Conservation (phyloP, 2,113 vertebrate genomes). For the Podocnemis expansa region DNA sequence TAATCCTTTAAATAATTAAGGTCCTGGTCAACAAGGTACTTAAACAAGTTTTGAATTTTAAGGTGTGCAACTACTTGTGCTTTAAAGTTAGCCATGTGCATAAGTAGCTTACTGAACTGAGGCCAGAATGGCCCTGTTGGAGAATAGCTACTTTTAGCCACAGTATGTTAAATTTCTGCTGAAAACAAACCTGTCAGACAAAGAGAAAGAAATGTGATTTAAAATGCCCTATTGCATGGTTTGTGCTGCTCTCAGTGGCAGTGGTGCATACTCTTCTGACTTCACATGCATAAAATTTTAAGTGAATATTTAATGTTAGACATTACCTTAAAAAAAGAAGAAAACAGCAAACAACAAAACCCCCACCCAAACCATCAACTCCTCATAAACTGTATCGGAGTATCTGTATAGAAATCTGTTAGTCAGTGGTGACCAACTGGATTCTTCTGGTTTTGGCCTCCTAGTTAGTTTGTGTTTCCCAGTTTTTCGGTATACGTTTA, state of each 20-base stretch:
- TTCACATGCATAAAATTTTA: background rate
- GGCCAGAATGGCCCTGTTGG: constrained; percentile 2
- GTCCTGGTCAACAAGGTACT: background rate
- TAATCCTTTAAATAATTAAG: background rate
- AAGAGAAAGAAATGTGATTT: background rate
- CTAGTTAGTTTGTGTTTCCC: constrained; percentile 1
- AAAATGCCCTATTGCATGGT: constrained; percentile 17
- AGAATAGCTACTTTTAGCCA: constrained; percentile 37
- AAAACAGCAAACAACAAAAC: background rate
- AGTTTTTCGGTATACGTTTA: background rate
- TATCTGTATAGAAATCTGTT: background rate
- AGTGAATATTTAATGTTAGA: background rate
- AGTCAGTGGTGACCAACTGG: constrained; percentile 7
- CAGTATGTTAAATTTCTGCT: constrained; percentile 41
- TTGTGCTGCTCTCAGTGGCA: constrained; percentile 41
- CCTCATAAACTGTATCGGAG: background rate
- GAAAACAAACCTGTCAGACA: constrained; percentile 34
- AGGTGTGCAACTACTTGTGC: background rate
- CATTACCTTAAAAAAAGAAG: background rate
- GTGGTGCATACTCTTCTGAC: background rate
- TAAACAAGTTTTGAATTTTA: background rate
- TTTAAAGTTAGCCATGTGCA: background rate
- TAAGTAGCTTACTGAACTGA: background rate
- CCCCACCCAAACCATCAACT: background rate
- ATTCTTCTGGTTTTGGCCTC: constrained; percentile 24